These are phyloP conservation scores for Anguilla obscura DNA, from an alignment of 2,797 vertebrate genomes.

Conservation along the genomic window DNA sequence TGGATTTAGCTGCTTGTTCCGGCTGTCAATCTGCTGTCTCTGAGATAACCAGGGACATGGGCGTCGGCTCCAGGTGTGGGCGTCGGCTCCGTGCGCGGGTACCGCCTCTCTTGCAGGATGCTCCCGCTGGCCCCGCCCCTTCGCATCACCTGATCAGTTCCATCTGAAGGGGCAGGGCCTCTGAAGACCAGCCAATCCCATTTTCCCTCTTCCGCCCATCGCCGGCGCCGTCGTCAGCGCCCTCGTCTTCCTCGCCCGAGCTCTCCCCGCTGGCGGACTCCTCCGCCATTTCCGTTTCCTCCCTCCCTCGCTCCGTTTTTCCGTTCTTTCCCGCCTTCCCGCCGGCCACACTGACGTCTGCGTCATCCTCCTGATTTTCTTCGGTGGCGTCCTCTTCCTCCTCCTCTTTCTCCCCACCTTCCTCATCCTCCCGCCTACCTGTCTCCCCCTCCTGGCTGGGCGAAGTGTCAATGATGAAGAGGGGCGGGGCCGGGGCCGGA, in stretches of 20 bases:
- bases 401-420: slow-evolving; percentile 41
- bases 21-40: background rate
- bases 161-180: background rate
- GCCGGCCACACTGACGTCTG: background rate
- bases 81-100: background rate
- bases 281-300: slow-evolving; percentile 24
- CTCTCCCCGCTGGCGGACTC: slow-evolving; percentile 56
- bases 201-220: background rate
- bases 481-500: slow-evolving; percentile 38
- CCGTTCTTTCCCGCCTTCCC: background rate
- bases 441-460: background rate
- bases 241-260: slow-evolving; percentile 60
- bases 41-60: background rate
- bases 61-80: background rate
- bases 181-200: background rate
- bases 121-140: background rate
- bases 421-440: slow-evolving; percentile 26
- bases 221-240: slow-evolving; percentile 25
- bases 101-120: background rate
- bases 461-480: slow-evolving; percentile 58
- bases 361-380: slow-evolving; percentile 28
- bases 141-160: slow-evolving; percentile 58
- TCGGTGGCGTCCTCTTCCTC: slow-evolving; percentile 15
- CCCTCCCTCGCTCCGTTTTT: background rate
- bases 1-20: background rate